Evolutionary conservation across 1,140 invertebrate genomes (phyloP).

Genomic region (Drosophila lacertosa): DNA sequence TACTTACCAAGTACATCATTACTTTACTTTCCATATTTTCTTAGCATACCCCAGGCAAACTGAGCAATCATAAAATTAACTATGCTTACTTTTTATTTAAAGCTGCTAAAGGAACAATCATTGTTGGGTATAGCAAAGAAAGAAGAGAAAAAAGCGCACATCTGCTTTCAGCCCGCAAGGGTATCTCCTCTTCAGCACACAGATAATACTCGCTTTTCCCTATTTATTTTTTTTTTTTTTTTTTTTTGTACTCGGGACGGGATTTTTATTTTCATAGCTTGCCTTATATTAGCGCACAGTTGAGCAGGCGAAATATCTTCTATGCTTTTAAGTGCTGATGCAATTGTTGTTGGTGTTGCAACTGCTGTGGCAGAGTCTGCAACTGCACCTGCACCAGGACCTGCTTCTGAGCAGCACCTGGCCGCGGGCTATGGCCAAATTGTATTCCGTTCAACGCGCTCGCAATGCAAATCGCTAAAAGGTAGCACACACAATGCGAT

Average conservation of each 20-base stretch:
- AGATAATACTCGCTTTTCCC: too few species aligned
- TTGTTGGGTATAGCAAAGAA: too few species aligned
- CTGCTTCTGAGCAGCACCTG: conserved; percentile 3
- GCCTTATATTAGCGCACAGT: conserved; percentile 74
- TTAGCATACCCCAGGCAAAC: too few species aligned
- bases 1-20: too few species aligned
- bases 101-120: too few species aligned
- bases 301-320: conserved; percentile 65
- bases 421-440: conserved; percentile 68
- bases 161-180: background rate
- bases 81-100: too few species aligned
- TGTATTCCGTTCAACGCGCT: conserved; percentile 73
- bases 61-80: background rate
- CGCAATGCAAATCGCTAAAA: conserved; percentile 76
- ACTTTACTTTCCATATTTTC: too few species aligned
- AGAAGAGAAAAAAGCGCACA: too few species aligned
- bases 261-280: conserved; percentile 78
- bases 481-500: conserved; percentile 56
- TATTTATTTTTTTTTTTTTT: conserved; percentile 67
- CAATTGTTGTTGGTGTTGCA: conserved; percentile 44
- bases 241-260: conserved; percentile 20
- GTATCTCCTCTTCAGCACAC: background rate
- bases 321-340: conserved; percentile 73
- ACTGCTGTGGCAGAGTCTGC: conserved; percentile 16
- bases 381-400: conserved; percentile 1